Conservation (phyloP, 2,113 vertebrate genomes). For the Clinocottus analis region DNA sequence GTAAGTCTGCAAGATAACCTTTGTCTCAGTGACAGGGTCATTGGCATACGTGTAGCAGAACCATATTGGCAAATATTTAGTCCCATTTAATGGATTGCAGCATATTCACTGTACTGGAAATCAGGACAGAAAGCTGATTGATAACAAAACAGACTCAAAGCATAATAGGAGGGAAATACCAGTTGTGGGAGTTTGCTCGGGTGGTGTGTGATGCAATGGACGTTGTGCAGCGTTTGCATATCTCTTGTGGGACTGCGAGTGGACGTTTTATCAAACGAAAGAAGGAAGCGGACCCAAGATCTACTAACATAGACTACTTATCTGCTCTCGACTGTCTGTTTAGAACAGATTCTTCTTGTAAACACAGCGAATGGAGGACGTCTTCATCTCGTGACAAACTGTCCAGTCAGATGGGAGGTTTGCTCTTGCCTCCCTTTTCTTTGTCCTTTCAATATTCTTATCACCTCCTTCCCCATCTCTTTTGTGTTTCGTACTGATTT, state of each 20-base stretch:
- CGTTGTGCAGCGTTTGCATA: conserved; percentile 41
- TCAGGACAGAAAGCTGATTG: conserved; percentile 27
- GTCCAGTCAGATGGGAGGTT: conserved; percentile 38
- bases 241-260: conserved; percentile 41
- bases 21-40: conserved; percentile 17
- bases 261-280: conserved; percentile 52
- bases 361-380: conserved; percentile 31
- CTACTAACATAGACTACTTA: conserved; percentile 49
- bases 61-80: conserved; percentile 31
- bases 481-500: conserved; percentile 71
- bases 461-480: conserved; percentile 58
- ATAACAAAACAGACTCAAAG: conserved; percentile 59
- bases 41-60: conserved; percentile 18
- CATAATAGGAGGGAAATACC: conserved; percentile 40
- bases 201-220: conserved; percentile 35
- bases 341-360: conserved; percentile 51
- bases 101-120: conserved; percentile 53
- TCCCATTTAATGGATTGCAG: conserved; percentile 47
- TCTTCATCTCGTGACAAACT: conserved; percentile 66
- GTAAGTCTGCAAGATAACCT: conserved; percentile 14
- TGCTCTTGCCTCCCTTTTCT: conserved; percentile 42
- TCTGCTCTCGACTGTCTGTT: conserved; percentile 53
- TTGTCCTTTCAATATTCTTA: conserved; percentile 63
- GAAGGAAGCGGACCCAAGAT: conserved; percentile 43
- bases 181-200: conserved; percentile 25